Conservation (phyloP, 1,140 invertebrate genomes). For the Psilanteris sp. region DNA sequence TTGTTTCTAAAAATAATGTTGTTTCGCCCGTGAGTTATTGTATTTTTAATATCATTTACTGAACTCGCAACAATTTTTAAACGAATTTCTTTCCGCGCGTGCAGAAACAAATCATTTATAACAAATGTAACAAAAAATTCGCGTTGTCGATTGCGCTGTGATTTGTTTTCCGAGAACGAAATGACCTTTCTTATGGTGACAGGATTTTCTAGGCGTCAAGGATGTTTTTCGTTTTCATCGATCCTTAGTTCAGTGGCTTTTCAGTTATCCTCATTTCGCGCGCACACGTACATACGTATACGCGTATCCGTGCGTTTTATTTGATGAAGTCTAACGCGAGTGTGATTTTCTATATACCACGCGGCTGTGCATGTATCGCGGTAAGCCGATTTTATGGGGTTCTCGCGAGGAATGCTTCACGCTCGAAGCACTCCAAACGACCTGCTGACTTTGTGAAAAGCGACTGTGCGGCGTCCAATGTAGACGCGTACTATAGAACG, state of each 20-base stretch:
- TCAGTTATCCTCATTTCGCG: conserved; percentile 28
- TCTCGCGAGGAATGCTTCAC: conserved; percentile 61
- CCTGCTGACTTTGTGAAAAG: conserved; percentile 65
- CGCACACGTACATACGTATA: too few relatives aligned
- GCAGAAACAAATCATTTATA: too few relatives aligned
- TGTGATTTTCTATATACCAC: conserved; percentile 53
- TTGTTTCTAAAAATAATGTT: too few relatives aligned
- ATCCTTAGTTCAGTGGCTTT: conserved; percentile 37
- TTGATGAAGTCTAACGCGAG: conserved; percentile 52
- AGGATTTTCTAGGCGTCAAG: conserved; percentile 1
- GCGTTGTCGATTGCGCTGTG: too few relatives aligned
- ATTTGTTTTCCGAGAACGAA: too few relatives aligned
- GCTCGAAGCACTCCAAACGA: conserved; percentile 62
- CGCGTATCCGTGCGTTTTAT: conserved; percentile 39
- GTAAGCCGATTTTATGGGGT: conserved; percentile 66
- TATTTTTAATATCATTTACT: too few relatives aligned
- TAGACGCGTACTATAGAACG: conserved; percentile 23
- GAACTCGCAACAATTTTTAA: too few relatives aligned
- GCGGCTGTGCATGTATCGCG: conserved; percentile 46
- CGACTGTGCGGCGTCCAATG: conserved; percentile 49
- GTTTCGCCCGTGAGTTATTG: too few relatives aligned
- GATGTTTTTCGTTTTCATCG: conserved; percentile 30
- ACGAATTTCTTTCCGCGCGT: too few relatives aligned
- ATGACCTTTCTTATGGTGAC: too few relatives aligned
- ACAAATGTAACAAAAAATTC: too few relatives aligned